phyloP scores from a whole-genome alignment of 2,888 invertebrate species.

The Cerastis leucographa region DNA sequence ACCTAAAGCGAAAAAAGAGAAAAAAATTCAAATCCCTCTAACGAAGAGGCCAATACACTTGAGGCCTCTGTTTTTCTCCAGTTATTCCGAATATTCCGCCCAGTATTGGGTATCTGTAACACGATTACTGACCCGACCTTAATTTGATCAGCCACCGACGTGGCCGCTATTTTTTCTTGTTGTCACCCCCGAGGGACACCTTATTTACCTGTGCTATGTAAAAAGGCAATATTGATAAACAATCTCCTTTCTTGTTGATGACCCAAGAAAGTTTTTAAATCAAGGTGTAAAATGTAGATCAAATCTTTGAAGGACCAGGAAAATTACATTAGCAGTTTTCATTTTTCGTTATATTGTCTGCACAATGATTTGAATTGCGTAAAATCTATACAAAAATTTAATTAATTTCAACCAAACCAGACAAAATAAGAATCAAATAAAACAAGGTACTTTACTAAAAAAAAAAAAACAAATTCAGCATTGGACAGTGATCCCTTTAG shows the following conservation, averaged over 20 bases:
- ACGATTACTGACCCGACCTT: constrained; percentile 89
- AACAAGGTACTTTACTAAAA: constrained; percentile 62
- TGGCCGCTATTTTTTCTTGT: constrained; percentile 82
- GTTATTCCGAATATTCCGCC: constrained; percentile 85
- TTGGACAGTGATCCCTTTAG: constrained; percentile 80
- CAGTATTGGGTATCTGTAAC: constrained; percentile 89
- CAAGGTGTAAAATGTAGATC: constrained; percentile 27
- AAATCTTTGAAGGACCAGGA: background rate
- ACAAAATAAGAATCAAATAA: constrained; percentile 63
- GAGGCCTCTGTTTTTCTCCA: constrained; percentile 86
- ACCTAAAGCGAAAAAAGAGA: constrained; percentile 81
- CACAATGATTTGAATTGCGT: background rate
- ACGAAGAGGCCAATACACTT: constrained; percentile 88
- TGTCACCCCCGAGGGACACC: constrained; percentile 76
- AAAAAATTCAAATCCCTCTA: constrained; percentile 88
- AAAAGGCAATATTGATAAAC: constrained; percentile 68
- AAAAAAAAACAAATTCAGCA: constrained; percentile 73
- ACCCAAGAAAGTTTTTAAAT: constrained; percentile 53
- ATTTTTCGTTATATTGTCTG: background rate
- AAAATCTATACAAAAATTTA: constrained; percentile 22
- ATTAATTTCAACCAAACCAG: constrained; percentile 33
- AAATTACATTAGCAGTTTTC: background rate
- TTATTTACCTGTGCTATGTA: constrained; percentile 78
- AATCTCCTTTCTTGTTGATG: constrained; percentile 54
- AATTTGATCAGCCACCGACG: constrained; percentile 86